phyloP scores from a whole-genome alignment of 2,797 vertebrate species.

The Acomys russatus region DNA sequence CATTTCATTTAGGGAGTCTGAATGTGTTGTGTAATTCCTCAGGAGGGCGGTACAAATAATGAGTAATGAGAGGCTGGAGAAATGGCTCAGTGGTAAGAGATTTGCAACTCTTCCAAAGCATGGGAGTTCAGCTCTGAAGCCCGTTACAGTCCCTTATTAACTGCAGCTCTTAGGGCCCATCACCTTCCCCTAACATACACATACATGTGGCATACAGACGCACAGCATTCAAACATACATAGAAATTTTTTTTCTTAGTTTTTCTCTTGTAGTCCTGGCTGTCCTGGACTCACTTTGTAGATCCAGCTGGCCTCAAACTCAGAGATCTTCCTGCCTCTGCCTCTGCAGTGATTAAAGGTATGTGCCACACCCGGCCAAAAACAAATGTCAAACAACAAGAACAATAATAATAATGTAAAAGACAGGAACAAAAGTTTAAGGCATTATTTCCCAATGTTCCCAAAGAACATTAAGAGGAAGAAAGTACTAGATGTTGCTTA shows the following conservation, averaged over 20 bases:
- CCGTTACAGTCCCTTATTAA: neutral
- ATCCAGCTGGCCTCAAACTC: too few species aligned
- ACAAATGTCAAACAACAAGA: too few species aligned
- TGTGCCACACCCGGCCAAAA: too few species aligned
- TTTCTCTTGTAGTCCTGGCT: too few species aligned
- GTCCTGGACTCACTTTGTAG: too few species aligned
- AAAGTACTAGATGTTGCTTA: neutral
- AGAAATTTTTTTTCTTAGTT: neutral
- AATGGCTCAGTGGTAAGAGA: neutral
- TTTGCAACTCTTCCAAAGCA: neutral
- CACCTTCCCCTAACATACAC: neutral
- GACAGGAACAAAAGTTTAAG: conserved; percentile 19
- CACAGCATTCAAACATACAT: neutral
- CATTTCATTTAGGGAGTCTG: neutral
- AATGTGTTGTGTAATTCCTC: conserved; percentile 9
- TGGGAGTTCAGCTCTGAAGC: neutral
- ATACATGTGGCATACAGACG: neutral
- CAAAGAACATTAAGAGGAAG: neutral
- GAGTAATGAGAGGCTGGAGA: neutral
- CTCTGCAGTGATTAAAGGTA: too few species aligned
- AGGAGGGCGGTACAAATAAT: conserved; percentile 16
- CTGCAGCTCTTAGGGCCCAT: neutral
- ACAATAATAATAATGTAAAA: conserved; percentile 5
- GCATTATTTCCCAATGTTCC: conserved; percentile 31
- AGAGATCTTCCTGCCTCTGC: too few species aligned